phyloP scores from a whole-genome alignment of 2,888 invertebrate genomes.

The Drosophila affinis region DNA sequence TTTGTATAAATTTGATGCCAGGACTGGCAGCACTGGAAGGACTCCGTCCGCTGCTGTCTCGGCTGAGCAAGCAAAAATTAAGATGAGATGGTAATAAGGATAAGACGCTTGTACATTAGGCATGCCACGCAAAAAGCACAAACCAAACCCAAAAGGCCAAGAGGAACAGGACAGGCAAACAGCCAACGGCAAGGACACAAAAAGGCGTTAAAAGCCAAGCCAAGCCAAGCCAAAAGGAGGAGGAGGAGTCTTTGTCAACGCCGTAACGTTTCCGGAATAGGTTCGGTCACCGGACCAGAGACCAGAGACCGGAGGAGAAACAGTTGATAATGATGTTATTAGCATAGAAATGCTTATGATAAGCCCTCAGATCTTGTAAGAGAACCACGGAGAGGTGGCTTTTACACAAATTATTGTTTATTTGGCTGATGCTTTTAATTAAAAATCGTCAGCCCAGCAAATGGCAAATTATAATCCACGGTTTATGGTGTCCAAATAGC shows the following conservation, averaged over 20 bases:
- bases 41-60: conserved; percentile 47
- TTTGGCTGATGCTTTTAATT: conserved; percentile 71
- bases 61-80: conserved; percentile 73
- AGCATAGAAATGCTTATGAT: conserved; percentile 70
- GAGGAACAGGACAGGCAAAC: conserved; percentile 54
- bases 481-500: conserved; percentile 17
- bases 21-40: conserved; percentile 68
- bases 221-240: not conserved
- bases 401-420: conserved; percentile 73
- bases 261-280: conserved; percentile 3
- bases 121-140: conserved; percentile 32
- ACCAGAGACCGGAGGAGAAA: conserved; percentile 3
- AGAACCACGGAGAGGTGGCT: conserved; percentile 3
- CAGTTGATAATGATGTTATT: conserved; percentile 73
- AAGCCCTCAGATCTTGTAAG: conserved; percentile 44
- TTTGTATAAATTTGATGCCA: conserved; percentile 71
- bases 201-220: conserved; percentile 67
- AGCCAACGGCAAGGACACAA: conserved; percentile 43
- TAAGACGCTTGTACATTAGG: conserved; percentile 57
- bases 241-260: conserved; percentile 47
- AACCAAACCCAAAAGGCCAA: conserved; percentile 38
- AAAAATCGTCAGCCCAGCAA: conserved; percentile 68
- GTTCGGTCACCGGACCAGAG: conserved; percentile 2
- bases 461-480: conserved; percentile 62
- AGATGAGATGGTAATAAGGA: conserved; percentile 75